phyloP scores from a whole-genome alignment of 2,113 vertebrate species.

The Arvicanthis niloticus region DNA sequence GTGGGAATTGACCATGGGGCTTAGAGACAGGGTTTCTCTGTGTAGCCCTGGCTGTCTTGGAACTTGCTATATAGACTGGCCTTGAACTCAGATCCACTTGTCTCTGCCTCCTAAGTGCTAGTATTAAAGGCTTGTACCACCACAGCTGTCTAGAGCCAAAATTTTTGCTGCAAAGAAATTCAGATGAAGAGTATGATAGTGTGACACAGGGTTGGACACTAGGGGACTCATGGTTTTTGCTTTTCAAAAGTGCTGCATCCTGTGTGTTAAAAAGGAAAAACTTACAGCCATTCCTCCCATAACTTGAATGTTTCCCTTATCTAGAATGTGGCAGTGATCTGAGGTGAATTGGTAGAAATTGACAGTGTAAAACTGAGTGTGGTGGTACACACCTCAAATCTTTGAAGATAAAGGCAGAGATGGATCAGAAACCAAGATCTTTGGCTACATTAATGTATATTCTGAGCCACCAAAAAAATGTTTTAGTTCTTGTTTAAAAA shows the following conservation, averaged over 20 bases:
- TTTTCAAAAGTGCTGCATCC: not conserved
- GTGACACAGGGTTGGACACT: not conserved
- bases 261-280: not conserved
- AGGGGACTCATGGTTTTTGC: not conserved
- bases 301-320: not conserved
- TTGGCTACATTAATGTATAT: not conserved
- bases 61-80: not conserved
- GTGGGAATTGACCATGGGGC: not conserved
- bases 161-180: not conserved
- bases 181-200: not conserved
- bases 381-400: not conserved
- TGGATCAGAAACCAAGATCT: not conserved
- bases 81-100: not conserved
- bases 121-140: not conserved
- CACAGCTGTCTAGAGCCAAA: not conserved
- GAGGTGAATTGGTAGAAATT: not conserved
- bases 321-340: not conserved
- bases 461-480: accelerated
- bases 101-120: not conserved
- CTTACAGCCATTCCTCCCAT: not conserved
- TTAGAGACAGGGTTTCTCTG: not conserved
- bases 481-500: not conserved
- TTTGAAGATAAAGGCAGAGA: not conserved
- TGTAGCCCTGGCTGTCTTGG: not conserved
- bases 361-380: no score